A percentile compares a stretch with the other conserved stretches of the same genome.
Evolutionary conservation across 2,888 invertebrate genomes (phyloP).

Genomic region (Cryptosula pallasiana): DNA sequence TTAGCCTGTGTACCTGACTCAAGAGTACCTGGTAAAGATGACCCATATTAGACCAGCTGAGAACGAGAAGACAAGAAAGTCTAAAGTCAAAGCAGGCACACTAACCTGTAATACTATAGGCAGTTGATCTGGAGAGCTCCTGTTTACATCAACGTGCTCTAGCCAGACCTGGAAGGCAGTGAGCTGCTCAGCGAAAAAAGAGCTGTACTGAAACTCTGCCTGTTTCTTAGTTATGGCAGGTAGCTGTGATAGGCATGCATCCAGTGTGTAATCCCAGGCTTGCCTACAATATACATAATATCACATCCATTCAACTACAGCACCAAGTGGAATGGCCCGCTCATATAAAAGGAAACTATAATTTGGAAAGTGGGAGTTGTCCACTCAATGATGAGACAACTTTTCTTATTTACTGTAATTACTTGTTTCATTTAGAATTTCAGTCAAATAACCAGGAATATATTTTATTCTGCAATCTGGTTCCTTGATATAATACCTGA

Average conservation of each 20-base stretch:
- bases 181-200: conserved; percentile 95
- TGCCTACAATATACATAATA: conserved; percentile 59
- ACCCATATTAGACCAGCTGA: not conserved
- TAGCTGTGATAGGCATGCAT: conserved; percentile 85
- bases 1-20: conserved; percentile 78
- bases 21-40: conserved; percentile 55
- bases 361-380: too few species aligned
- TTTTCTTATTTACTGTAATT: too few species aligned
- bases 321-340: too few species aligned
- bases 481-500: too few species aligned
- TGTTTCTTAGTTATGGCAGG: conserved; percentile 56
- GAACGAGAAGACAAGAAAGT: not conserved
- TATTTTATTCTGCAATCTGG: too few species aligned
- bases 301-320: too few species aligned
- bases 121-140: conserved; percentile 88
- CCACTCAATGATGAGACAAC: too few species aligned
- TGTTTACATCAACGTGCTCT: conserved; percentile 68
- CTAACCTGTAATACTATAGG: conserved; percentile 92
- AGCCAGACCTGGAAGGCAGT: conserved; percentile 97
- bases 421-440: not conserved
- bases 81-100: conserved; percentile 26
- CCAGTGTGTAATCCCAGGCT: conserved; percentile 95
- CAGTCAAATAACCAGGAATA: not conserved
- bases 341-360: too few species aligned
- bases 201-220: conserved; percentile 61